phyloP scores from a whole-genome alignment of 2,113 vertebrate species.

The Peucedramus taeniatus region DNA sequence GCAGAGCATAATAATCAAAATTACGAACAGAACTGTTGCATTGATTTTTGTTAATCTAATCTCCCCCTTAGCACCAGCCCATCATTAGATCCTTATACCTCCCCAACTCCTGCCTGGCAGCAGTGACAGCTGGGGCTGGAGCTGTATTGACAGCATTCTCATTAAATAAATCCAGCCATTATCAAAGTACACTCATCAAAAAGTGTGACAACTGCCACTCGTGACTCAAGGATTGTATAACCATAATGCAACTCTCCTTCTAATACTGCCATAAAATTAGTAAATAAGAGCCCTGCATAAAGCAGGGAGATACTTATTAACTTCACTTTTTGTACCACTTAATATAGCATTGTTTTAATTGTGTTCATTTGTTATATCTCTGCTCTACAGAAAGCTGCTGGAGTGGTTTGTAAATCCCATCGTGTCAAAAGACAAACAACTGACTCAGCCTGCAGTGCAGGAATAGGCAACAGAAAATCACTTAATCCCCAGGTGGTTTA shows the following conservation, averaged over 20 bases:
- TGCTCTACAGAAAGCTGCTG: neutral
- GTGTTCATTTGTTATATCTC: neutral
- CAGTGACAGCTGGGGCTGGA: neutral
- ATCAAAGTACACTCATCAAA: slow-evolving; percentile 5
- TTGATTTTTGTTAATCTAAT: slow-evolving; percentile 65
- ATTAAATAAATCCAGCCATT: slow-evolving; percentile 13
- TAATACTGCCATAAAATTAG: neutral
- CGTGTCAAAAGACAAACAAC: neutral
- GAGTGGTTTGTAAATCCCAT: neutral
- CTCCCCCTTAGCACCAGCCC: neutral
- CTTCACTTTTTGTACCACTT: neutral
- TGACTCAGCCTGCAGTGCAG: neutral
- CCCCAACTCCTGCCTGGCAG: neutral
- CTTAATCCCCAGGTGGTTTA: slow-evolving; percentile 4
- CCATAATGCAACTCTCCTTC: neutral
- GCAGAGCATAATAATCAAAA: slow-evolving; percentile 31
- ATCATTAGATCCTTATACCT: slow-evolving; percentile 17
- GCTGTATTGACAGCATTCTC: neutral
- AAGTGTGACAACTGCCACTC: neutral
- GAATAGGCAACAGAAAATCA: neutral
- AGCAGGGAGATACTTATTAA: neutral
- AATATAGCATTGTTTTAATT: neutral
- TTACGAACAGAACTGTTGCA: neutral
- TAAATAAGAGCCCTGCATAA: neutral
- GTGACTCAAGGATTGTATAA: neutral